Conservation (phyloP, 2,113 vertebrate genomes). For the Chelonoidis abingdonii region DNA sequence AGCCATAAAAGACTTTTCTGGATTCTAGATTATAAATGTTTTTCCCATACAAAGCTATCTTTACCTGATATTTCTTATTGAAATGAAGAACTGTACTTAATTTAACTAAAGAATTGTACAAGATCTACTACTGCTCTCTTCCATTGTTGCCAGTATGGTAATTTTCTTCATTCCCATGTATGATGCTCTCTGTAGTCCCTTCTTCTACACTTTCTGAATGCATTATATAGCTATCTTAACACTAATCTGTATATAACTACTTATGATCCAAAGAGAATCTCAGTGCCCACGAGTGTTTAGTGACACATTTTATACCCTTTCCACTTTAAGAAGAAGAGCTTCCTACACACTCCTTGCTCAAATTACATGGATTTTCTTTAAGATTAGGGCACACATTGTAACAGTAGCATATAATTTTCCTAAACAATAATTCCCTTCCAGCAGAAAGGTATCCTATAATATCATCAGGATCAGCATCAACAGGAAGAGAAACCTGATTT, state of each 20-base stretch:
- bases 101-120: constrained; percentile 13
- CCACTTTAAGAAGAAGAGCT: constrained; percentile 50
- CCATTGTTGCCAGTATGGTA: background rate
- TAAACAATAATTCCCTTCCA: constrained; percentile 75
- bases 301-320: constrained; percentile 53
- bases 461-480: constrained; percentile 71
- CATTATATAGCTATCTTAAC: constrained; percentile 32
- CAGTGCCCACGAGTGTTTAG: constrained; percentile 44
- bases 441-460: constrained; percentile 75
- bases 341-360: constrained; percentile 49
- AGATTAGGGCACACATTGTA: constrained; percentile 70
- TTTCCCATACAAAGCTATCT: background rate
- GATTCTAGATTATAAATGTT: background rate
- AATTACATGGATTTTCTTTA: constrained; percentile 74
- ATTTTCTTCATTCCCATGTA: background rate
- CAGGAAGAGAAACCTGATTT: constrained; percentile 69
- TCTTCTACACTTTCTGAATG: constrained; percentile 32
- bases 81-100: constrained; percentile 14
- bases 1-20: background rate
- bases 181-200: background rate
- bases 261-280: constrained; percentile 46
- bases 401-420: constrained; percentile 76
- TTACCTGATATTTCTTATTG: background rate
- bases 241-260: background rate
- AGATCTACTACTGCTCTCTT: background rate